These are phyloP conservation scores for Bombycilla garrulus DNA, from an alignment of 2,113 vertebrate species.

Conservation along the genomic window DNA sequence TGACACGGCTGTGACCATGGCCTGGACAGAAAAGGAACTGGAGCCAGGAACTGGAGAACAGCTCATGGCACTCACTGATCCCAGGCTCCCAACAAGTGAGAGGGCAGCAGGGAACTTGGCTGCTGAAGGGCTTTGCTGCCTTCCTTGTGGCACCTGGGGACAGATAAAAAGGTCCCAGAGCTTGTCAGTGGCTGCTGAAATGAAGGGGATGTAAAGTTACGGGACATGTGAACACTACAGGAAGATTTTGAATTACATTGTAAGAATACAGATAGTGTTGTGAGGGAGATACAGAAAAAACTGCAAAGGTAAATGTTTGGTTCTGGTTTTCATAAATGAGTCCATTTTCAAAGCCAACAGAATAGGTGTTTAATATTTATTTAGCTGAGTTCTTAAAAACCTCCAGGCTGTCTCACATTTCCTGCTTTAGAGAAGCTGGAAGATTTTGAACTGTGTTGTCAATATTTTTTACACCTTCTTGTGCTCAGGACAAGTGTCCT, in stretches of 20 bases:
- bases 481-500: slow-evolving; percentile 23
- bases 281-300: background rate
- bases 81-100: background rate
- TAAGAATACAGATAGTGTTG: background rate
- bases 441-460: background rate
- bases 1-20: background rate
- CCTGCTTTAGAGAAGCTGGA: background rate
- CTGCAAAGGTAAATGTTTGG: background rate
- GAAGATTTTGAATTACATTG: background rate
- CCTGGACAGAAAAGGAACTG: background rate
- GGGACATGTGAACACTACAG: background rate
- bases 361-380: background rate
- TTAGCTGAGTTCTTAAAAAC: background rate
- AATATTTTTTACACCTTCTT: slow-evolving; percentile 2
- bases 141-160: background rate
- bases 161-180: background rate
- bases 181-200: background rate
- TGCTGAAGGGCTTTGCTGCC: background rate
- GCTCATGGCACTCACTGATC: background rate
- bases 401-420: background rate
- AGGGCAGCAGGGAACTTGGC: background rate
- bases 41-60: background rate
- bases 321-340: background rate
- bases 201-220: background rate
- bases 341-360: background rate